Evolutionary conservation across 2,113 vertebrate species (phyloP).

Genomic region (Nerophis ophidion): DNA sequence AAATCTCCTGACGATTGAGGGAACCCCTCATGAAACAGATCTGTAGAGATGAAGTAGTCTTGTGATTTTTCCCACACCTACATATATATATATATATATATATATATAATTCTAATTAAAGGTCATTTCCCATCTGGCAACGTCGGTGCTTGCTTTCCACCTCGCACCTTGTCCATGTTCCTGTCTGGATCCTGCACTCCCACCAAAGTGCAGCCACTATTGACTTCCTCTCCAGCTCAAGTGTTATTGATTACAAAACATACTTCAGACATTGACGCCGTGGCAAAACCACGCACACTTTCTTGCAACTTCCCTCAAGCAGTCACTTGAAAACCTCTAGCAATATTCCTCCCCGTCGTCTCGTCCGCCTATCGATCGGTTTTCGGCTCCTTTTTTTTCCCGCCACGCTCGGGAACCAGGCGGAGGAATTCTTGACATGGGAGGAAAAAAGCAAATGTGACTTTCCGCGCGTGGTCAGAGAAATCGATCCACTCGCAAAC

Average conservation of each 20-base stretch:
- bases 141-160: slow-evolving; percentile 34
- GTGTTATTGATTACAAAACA: slow-evolving; percentile 69
- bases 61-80: too few species aligned
- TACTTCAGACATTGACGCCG: slow-evolving; percentile 28
- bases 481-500: slow-evolving; percentile 19
- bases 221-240: slow-evolving; percentile 65
- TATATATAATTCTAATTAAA: too few species aligned
- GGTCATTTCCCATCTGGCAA: too few species aligned
- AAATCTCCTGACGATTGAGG: too few species aligned
- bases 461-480: not conserved
- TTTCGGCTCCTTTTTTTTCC: slow-evolving; percentile 1
- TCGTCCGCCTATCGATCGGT: slow-evolving; percentile 14
- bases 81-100: too few species aligned
- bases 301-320: slow-evolving; percentile 8
- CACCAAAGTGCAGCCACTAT: slow-evolving; percentile 55
- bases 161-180: slow-evolving; percentile 24
- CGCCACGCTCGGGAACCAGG: slow-evolving; percentile 33
- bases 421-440: not conserved
- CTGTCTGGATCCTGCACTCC: slow-evolving; percentile 53
- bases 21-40: too few species aligned
- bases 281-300: slow-evolving; percentile 22
- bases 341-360: slow-evolving; percentile 15
- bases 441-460: slow-evolving; percentile 13
- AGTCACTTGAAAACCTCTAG: slow-evolving; percentile 27
- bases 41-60: too few species aligned